Percentiles rank a stretch among this genome's conserved stretches.
phyloP scores from a whole-genome alignment of 1,140 invertebrate genomes.

The Drosophila ohnishii region DNA sequence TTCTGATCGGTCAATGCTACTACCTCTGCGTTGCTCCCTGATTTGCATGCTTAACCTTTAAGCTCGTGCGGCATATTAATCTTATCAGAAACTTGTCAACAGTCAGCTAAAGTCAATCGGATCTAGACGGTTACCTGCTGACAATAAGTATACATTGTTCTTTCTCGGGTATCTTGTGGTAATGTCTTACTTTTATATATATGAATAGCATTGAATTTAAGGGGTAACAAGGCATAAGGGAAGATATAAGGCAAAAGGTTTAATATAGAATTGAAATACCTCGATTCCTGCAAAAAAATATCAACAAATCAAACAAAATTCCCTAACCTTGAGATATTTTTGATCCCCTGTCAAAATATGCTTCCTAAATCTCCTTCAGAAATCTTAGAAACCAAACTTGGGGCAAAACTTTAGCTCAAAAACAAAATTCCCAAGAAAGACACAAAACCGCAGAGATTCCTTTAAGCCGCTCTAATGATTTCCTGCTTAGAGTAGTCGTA shows the following conservation, averaged over 20 bases:
- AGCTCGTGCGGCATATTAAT: constrained; percentile 73
- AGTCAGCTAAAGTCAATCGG: constrained; percentile 63
- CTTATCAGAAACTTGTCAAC: constrained; percentile 81
- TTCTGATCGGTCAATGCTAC: constrained; percentile 75
- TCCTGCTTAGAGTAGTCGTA: constrained; percentile 47
- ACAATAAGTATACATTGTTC: constrained; percentile 75
- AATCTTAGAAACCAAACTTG: constrained; percentile 13
- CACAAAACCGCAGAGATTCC: constrained; percentile 39
- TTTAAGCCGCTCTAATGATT: constrained; percentile 57
- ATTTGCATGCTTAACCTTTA: constrained; percentile 66
- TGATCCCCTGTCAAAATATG: neutral
- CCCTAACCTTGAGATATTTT: neutral
- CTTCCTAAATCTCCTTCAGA: constrained; percentile 4
- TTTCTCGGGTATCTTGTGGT: constrained; percentile 25
- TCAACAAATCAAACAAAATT: neutral
- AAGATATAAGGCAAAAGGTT: neutral
- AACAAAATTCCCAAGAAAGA: constrained; percentile 30
- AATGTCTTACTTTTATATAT: constrained; percentile 33
- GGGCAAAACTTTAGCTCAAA: neutral
- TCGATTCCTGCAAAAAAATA: neutral
- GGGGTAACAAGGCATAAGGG: neutral
- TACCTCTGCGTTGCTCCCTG: constrained; percentile 31
- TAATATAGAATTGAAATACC: neutral
- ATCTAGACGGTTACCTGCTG: constrained; percentile 39
- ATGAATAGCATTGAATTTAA: neutral